Evolutionary conservation across 1,140 invertebrate species (phyloP).

Genomic region (Drosophila repleta): DNA sequence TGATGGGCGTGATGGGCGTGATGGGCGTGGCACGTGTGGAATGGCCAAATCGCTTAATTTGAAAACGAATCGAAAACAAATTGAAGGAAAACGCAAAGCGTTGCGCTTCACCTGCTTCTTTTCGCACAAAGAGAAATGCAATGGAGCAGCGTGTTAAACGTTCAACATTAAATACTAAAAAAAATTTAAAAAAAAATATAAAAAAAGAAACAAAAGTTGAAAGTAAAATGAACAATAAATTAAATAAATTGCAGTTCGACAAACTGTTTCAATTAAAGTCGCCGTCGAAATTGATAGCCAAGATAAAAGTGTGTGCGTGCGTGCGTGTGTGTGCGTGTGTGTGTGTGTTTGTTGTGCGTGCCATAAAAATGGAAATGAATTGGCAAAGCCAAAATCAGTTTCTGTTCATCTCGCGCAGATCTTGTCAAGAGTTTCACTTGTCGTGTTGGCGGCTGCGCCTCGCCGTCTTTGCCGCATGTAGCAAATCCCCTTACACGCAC

Average conservation of each 20-base stretch:
- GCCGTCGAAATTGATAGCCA: slow-evolving; percentile 12
- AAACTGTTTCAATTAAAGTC: slow-evolving; percentile 36
- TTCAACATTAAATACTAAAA: slow-evolving; percentile 16
- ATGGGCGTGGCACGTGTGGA: background rate
- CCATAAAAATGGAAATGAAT: slow-evolving; percentile 37
- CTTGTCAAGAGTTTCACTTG: slow-evolving; percentile 31
- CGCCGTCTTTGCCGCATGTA: background rate
- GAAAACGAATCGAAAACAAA: slow-evolving; percentile 17
- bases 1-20: background rate
- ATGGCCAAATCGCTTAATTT: background rate
- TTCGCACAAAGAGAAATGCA: slow-evolving; percentile 13
- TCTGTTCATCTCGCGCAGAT: slow-evolving; percentile 8
- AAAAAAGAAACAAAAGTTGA: slow-evolving; percentile 15
- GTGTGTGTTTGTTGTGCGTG: slow-evolving; percentile 32
- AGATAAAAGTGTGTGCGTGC: slow-evolving; percentile 1
- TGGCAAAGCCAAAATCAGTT: slow-evolving; percentile 8
- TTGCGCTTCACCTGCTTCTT: slow-evolving; percentile 7
- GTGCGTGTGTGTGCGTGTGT: slow-evolving; percentile 22
- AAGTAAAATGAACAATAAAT: slow-evolving; percentile 42
- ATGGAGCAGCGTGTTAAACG: slow-evolving; percentile 22
- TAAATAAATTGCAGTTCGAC: slow-evolving; percentile 37
- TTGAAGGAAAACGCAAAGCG: slow-evolving; percentile 12
- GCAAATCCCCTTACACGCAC: background rate
- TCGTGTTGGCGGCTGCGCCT: slow-evolving; percentile 2
- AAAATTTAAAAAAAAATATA: background rate